Percentiles rank a stretch among this genome's conserved stretches.
Conservation (phyloP, 2,797 vertebrate species). For the Cossypha dichroa region DNA sequence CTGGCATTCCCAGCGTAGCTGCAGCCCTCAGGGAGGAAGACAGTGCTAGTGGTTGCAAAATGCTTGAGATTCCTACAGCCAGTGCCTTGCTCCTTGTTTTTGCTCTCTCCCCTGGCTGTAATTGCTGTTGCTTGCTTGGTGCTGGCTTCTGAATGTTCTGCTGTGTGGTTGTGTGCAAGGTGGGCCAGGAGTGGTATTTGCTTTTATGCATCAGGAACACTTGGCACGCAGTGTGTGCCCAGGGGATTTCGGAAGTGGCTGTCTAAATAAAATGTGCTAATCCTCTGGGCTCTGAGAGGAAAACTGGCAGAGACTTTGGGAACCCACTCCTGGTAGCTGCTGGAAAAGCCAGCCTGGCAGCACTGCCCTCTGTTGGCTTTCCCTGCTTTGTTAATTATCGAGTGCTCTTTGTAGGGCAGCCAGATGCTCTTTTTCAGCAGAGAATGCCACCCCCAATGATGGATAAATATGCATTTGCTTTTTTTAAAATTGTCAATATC, state of each 20-base stretch:
- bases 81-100: neutral
- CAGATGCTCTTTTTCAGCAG: neutral
- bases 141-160: neutral
- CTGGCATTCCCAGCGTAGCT: slow-evolving; percentile 12
- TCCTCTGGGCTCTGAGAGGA: neutral
- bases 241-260: neutral
- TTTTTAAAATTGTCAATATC: neutral
- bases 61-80: slow-evolving; percentile 35
- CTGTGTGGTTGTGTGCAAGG: neutral
- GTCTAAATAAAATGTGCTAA: slow-evolving; percentile 13
- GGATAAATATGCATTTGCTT: neutral
- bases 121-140: neutral
- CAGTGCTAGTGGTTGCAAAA: slow-evolving; percentile 16
- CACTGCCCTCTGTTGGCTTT: slow-evolving; percentile 54
- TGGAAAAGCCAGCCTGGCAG: neutral
- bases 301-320: neutral
- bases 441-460: neutral
- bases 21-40: slow-evolving; percentile 14
- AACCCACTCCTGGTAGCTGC: neutral
- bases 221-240: neutral
- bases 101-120: neutral
- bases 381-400: neutral
- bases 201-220: neutral
- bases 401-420: neutral
- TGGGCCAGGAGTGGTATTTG: neutral